These are phyloP conservation scores for Galago senegalensis DNA, from an alignment of 2,797 vertebrate genomes.

Conservation along the genomic window DNA sequence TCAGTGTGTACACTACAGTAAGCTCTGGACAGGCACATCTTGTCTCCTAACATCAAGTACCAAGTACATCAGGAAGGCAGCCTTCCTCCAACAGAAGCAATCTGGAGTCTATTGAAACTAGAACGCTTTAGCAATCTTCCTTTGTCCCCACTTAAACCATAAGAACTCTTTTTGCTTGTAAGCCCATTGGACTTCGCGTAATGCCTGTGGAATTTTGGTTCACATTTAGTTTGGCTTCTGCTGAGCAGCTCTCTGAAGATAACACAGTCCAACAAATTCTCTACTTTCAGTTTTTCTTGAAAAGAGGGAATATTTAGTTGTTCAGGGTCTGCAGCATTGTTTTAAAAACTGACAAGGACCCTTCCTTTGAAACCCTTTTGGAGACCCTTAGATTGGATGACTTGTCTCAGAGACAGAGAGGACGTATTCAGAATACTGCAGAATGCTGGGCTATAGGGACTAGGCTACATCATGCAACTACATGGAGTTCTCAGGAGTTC, in stretches of 20 bases:
- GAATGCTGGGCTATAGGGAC: neutral
- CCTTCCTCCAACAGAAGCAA: conserved; percentile 7
- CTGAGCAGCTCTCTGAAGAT: neutral
- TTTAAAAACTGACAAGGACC: neutral
- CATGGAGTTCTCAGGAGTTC: neutral
- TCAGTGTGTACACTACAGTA: neutral
- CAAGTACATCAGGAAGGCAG: conserved; percentile 19
- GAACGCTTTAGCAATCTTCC: conserved; percentile 34
- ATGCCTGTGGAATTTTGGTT: neutral
- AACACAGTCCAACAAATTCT: neutral
- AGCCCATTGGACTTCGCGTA: neutral
- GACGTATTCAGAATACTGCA: neutral
- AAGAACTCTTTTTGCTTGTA: conserved; percentile 40
- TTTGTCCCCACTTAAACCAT: neutral
- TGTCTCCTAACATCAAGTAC: conserved; percentile 52
- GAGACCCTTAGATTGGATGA: neutral
- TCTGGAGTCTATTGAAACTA: conserved; percentile 47
- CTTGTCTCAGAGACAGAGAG: neutral
- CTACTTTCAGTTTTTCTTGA: neutral
- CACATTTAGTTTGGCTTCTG: neutral
- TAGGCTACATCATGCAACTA: neutral
- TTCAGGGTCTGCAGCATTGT: too few relatives aligned
- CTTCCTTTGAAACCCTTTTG: neutral
- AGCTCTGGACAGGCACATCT: neutral
- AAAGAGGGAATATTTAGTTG: conserved; percentile 10